A percentile compares a stretch with the other conserved stretches of the same genome.
Conservation (phyloP, 2,888 invertebrate species). For the Sabellastarte sp. region DNA sequence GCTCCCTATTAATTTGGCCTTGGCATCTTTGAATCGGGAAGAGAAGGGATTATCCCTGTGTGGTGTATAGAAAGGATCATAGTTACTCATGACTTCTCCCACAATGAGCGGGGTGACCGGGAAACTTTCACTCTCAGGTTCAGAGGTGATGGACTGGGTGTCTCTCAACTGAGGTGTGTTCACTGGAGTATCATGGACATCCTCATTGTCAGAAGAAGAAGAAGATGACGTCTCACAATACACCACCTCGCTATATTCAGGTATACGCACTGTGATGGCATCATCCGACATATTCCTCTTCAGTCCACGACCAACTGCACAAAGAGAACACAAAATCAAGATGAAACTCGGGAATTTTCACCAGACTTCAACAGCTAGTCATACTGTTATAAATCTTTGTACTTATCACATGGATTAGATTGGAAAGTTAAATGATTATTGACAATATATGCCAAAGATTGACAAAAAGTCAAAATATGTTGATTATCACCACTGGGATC, state of each 20-base stretch:
- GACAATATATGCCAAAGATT: no score
- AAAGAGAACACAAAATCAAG: background rate
- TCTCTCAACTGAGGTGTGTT: background rate
- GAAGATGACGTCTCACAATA: no score
- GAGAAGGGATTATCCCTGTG: conserved; percentile 49
- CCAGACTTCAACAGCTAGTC: no score
- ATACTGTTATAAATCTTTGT: no score
- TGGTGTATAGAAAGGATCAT: conserved; percentile 58
- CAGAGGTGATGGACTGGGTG: background rate
- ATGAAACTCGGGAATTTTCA: no score
- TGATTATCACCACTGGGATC: no score
- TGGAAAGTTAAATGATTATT: no score
- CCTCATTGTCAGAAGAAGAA: background rate
- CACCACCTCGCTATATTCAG: no score
- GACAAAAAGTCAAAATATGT: no score
- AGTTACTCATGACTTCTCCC: conserved; percentile 77
- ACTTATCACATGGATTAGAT: no score
- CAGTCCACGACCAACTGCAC: conserved; percentile 19
- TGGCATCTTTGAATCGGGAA: conserved; percentile 40
- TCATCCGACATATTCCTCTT: conserved; percentile 24
- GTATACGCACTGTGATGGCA: background rate
- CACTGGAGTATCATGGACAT: background rate
- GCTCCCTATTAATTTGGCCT: conserved; percentile 45
- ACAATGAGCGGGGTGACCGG: conserved; percentile 69
- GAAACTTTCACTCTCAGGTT: conserved; percentile 53